Conservation (phyloP, 2,888 invertebrate genomes). For the Uloborus plumipes region DNA sequence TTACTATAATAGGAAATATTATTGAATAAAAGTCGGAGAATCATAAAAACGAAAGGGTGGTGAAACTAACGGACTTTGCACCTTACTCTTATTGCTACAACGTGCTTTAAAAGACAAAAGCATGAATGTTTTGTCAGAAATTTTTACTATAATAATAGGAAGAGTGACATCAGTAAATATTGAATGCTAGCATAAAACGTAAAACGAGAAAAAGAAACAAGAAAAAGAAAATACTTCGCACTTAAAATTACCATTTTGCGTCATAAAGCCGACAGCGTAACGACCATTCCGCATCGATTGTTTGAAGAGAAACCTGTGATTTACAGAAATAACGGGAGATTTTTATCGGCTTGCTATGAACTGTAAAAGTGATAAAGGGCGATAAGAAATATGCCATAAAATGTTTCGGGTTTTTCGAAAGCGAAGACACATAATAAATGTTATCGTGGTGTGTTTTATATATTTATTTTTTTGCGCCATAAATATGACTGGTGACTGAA, state of each 20-base stretch:
- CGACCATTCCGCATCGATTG: slow-evolving; percentile 41
- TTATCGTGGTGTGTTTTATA: slow-evolving; percentile 52
- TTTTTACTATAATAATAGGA: too few relatives aligned
- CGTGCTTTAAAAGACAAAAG: too few relatives aligned
- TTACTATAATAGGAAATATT: too few relatives aligned
- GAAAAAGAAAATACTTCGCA: slow-evolving; percentile 27
- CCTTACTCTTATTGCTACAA: too few relatives aligned
- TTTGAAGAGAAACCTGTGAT: slow-evolving; percentile 57
- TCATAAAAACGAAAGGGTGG: too few relatives aligned
- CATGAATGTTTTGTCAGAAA: too few relatives aligned
- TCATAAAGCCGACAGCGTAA: slow-evolving; percentile 39
- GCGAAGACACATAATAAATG: slow-evolving; percentile 52
- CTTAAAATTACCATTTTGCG: slow-evolving; percentile 56
- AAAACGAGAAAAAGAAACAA: not conserved
- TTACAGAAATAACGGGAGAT: slow-evolving; percentile 56
- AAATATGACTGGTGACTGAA: slow-evolving; percentile 12
- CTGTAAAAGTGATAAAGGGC: slow-evolving; percentile 60
- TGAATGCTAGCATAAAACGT: too few relatives aligned
- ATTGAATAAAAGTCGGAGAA: too few relatives aligned
- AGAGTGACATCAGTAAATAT: too few relatives aligned
- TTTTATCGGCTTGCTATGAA: slow-evolving; percentile 51
- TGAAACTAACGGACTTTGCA: too few relatives aligned
- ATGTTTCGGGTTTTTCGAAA: slow-evolving; percentile 40
- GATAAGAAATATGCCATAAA: slow-evolving; percentile 50
- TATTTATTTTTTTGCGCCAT: slow-evolving; percentile 43